Base-by-base conservation (phyloP, 2,888 invertebrate species). In the Sinopyrophorus schimmeli region DNA sequence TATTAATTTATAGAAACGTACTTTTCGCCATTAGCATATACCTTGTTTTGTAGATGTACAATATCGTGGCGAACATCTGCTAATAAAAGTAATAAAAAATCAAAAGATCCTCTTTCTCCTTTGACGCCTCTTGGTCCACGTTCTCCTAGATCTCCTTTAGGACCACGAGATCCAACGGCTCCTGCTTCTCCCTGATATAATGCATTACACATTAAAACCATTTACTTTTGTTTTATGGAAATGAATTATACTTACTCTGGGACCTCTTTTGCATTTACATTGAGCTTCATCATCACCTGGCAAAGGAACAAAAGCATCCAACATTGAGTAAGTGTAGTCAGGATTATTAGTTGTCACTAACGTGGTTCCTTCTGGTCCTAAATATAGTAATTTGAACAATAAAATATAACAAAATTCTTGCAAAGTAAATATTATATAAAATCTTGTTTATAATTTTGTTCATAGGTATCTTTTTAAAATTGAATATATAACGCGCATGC, bases 61-160 rank as follows among this genome's bases (percentile, higher is more conserved):
- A 84, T 79, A 60, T 83, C 83, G 54, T 83, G 81, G 41, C 81
- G 72, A 18, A 84, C 68, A 61, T 84, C 84, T 2, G 84, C 83
- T 53, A 85, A 69, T 60, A 84, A 72, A 0, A 84, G 74, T 31
- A 84, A 72, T 67, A 84, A 75, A 50, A 83, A 77, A 65, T 85
- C 84, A 40, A 84, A 72, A 2, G 82, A 81, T 1, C 81, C 83
- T 42, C 77, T 76, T 2, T 82, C 80, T 0, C 83, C 83, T 41
- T 79, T 76, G 0, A 78, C 74, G 1, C 84, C 84, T 18, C 79
- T 71, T 0, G 76, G 76, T 0, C 84, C 84, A 37, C 77, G 70
- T 0, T 77, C 73, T 0, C 84, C 84, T 28, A 64, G 65, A 41
- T 80, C 79, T 1, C 84, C 84, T 68, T 82, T 82, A 1, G 78